phyloP scores from a whole-genome alignment of 2,797 vertebrate species.

The Danio aesculapii region DNA sequence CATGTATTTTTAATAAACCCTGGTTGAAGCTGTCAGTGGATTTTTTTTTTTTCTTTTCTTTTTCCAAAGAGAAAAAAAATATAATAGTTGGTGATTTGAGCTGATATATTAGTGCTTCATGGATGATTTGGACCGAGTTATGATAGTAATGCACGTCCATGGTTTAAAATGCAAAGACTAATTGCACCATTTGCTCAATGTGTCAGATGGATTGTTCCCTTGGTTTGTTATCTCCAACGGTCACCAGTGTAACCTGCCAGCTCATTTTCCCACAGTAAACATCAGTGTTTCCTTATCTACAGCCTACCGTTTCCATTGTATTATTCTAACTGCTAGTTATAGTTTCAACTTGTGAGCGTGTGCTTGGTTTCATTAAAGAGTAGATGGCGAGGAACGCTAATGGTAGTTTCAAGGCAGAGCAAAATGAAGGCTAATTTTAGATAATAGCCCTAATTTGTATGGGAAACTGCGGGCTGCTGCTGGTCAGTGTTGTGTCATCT shows the following conservation, averaged over 20 bases:
- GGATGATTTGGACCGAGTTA: slow-evolving; percentile 17
- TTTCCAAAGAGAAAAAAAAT: neutral
- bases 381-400: slow-evolving; percentile 38
- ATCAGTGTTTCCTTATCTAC: slow-evolving; percentile 32
- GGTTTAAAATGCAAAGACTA: slow-evolving; percentile 19
- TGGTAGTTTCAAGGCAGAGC: slow-evolving; percentile 9
- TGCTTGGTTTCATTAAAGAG: slow-evolving; percentile 60
- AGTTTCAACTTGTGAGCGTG: slow-evolving; percentile 52
- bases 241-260: slow-evolving; percentile 65
- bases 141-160: neutral
- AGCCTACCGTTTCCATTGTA: slow-evolving; percentile 14
- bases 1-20: no score
- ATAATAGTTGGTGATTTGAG: neutral
- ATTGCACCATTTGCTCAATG: slow-evolving; percentile 67
- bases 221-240: slow-evolving; percentile 64
- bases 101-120: neutral
- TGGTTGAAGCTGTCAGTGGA: neutral
- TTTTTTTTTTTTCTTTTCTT: no score
- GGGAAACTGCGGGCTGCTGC: slow-evolving; percentile 40
- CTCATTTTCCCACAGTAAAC: slow-evolving; percentile 30
- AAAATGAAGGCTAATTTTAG: slow-evolving; percentile 52
- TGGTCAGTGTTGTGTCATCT: slow-evolving; percentile 8
- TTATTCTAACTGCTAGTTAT: slow-evolving; percentile 61
- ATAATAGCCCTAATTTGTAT: slow-evolving; percentile 55
- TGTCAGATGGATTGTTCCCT: slow-evolving; percentile 68